phyloP scores from a whole-genome alignment of 2,113 vertebrate genomes.

The Lagopus muta region DNA sequence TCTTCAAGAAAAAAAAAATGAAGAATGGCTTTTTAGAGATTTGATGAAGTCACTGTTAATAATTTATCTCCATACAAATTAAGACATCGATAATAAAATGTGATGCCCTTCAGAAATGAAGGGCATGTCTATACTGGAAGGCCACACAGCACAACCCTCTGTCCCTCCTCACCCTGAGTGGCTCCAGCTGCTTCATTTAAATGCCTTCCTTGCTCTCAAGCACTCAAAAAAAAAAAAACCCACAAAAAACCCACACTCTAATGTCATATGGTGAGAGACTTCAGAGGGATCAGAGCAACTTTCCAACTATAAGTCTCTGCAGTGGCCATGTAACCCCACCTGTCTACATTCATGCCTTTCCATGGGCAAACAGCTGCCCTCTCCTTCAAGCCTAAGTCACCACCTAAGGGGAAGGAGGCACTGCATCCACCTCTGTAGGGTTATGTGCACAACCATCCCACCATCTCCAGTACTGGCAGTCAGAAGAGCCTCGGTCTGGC shows the following conservation, averaged over 20 bases:
- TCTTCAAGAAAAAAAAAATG: neutral
- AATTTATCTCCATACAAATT: conserved; percentile 62
- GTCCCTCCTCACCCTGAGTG: neutral
- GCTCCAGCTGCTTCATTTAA: neutral
- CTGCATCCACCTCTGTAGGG: accelerated
- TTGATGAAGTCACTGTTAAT: conserved; percentile 61
- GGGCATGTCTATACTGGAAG: neutral
- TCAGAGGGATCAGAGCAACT: neutral
- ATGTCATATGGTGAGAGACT: neutral
- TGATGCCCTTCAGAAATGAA: conserved; percentile 44
- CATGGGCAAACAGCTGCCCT: neutral
- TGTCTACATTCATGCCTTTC: neutral
- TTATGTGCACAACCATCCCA: neutral
- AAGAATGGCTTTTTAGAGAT: neutral
- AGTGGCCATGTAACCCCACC: neutral
- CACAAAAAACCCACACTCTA: neutral
- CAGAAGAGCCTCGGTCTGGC: neutral
- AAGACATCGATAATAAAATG: neutral
- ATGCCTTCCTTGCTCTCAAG: neutral
- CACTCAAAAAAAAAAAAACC: neutral
- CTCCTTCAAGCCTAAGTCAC: neutral
- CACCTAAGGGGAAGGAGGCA: neutral
- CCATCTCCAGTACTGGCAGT: neutral
- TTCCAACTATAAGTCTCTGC: accelerated
- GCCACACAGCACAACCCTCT: neutral